Evolutionary conservation across 2,888 invertebrate species (phyloP), one percentile per base, ranked within the genome.

Genomic region (Spialia ferax): DNA sequence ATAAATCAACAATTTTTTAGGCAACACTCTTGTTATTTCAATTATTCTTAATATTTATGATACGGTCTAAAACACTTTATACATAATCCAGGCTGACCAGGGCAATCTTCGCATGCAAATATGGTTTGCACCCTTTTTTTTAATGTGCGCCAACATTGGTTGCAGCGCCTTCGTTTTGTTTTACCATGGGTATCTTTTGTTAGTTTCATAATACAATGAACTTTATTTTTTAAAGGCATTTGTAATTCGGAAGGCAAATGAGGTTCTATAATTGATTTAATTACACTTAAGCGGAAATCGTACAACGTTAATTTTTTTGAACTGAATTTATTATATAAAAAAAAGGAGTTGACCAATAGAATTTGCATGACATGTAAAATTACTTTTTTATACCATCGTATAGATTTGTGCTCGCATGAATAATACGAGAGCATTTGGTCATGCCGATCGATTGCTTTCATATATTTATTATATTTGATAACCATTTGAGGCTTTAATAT

Each of bases 341-440:
- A 57, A 52, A 50, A 68, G 23, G 63, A 65, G 68, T 70, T 70
- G 57, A 69, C 48, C 62, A 70, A 45, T 35, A 71, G 23, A 42
- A 70, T 45, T 66, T 74, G 72, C 59, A 73, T 64, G 18, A 72
- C 62, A 63, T 78, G 75, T 26, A 76, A 63, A 22, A 68, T 63
- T 26, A 62, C 71, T 71, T 78, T 78, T 54, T 76, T 75, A 61
- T 79, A 76, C 74, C 76, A 76, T n/a, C 71, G 54, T 13, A 75
- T 29, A 59, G 70, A 73, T 60, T 74, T 74, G 45, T 73, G 73
- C 38, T 72, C 73, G 57, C 70, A 73, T n/a, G 75, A 69, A 70
- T 74, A 77, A 69, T 77, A 79, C 18, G 73, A 67, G 52, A 76
- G 50, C 72, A 79, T 70, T 71, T 79, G 75, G 67, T 77, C 77